Base-by-base conservation (phyloP, 2,888 invertebrate species). In the Tetranychus piercei region DNA sequence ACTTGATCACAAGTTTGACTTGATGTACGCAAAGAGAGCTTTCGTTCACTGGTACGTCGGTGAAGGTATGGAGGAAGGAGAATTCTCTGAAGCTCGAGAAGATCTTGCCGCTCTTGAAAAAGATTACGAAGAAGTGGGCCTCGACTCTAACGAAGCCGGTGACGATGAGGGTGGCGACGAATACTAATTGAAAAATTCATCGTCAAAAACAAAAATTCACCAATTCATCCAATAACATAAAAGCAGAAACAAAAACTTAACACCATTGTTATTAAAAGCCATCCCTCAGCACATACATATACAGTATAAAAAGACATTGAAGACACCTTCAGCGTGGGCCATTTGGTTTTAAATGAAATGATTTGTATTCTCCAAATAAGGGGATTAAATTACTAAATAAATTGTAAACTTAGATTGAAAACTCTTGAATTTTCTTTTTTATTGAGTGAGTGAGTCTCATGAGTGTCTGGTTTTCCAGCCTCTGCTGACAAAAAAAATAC, bases 21-120 rank as follows among this genome's bases (percentile, higher is more conserved):
- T 90, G 73, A 90, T 94, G 88, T 91, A 88, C 80, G 85, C 87
- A 75, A 90, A 91, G 81, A 86, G 90, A 75, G 91, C 92, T 6
- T 94, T 93, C 81, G 88, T 94, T 18, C 92, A 93, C 83, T 93
- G 89, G 91, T 77, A 77, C 74, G 77, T 83, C 18, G 83, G 83
- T 23, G 83, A 84, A 80, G 85, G 85, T 43, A 85, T 86, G 84
- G 85, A 84, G 76, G 82, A 85, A 78, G 83, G 83, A 66, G 84
- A 84, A 77, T 84, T 84, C 77, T 78, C 78, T n/a, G 84, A 83
- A 76, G 83, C 83, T 7, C 78, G 82, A 7, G 83, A 83, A 71
- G 83, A 84, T 78, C 79, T 84, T 77, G 81, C 83, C 1, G 83
- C 83, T n/a, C 78, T 84, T 69, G 83, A 82, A 75, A 81, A 82